Conservation (phyloP, 2,797 vertebrate species). For the Muscicapa striata region DNA sequence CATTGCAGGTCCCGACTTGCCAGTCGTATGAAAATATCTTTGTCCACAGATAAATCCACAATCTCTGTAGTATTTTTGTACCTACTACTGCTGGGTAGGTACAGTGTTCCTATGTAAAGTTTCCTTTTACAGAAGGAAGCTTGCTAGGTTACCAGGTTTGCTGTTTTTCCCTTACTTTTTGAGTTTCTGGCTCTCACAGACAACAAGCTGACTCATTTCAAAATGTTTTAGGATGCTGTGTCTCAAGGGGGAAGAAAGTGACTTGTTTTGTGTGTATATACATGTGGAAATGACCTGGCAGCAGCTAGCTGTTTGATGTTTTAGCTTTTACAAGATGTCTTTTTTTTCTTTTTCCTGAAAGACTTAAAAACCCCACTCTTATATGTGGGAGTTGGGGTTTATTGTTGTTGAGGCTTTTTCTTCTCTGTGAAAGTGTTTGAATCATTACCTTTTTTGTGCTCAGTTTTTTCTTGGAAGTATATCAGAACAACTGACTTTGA, state of each 20-base stretch:
- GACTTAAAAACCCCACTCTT: background rate
- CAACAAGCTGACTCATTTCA: background rate
- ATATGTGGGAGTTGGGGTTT: background rate
- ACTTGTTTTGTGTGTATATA: background rate
- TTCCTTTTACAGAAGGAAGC: background rate
- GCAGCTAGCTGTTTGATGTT: background rate
- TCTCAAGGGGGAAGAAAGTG: background rate
- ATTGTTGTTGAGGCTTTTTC: background rate
- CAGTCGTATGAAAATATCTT: slow-evolving; percentile 7
- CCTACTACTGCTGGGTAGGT: background rate
- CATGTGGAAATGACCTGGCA: background rate
- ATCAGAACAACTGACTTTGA: background rate
- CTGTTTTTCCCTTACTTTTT: background rate
- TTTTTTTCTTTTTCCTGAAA: background rate
- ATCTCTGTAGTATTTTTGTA: background rate
- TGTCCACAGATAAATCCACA: background rate
- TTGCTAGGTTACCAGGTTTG: background rate
- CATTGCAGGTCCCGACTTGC: slow-evolving; percentile 16
- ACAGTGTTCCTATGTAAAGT: background rate
- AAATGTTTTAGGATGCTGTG: background rate
- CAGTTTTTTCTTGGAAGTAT: background rate
- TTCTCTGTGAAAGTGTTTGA: background rate
- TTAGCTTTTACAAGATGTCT: background rate
- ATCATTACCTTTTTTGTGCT: background rate
- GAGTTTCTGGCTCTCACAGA: background rate